Percentiles rank a stretch among this genome's conserved stretches.
Evolutionary conservation across 2,113 vertebrate species (phyloP).

Genomic region (Shinisaurus crocodilurus): DNA sequence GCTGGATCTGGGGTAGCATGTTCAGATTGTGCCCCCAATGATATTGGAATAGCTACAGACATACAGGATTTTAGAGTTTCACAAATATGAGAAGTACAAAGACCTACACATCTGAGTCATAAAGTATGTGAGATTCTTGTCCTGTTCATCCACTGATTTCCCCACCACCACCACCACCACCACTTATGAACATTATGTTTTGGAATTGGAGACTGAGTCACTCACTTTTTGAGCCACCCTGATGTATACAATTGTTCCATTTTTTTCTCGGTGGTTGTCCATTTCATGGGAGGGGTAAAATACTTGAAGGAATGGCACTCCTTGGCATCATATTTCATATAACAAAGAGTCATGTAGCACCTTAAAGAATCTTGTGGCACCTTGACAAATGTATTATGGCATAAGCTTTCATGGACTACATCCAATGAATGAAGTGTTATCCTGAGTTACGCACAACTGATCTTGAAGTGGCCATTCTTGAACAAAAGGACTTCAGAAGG

Average conservation of each 20-base stretch:
- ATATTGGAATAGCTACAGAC: slow-evolving; percentile 10
- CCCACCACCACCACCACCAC: background rate
- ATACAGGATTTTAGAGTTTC: slow-evolving; percentile 24
- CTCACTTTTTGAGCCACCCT: fast-evolving
- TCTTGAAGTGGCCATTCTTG: background rate
- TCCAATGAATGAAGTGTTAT: background rate
- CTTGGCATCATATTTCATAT: background rate
- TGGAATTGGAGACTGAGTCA: slow-evolving; percentile 44
- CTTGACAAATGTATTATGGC: background rate
- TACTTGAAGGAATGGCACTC: background rate
- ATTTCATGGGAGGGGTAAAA: fast-evolving
- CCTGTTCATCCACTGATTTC: slow-evolving; percentile 27
- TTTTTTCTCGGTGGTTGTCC: background rate
- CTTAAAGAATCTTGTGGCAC: background rate
- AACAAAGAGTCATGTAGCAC: background rate
- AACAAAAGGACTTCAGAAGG: background rate
- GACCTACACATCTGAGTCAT: background rate
- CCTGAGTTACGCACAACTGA: background rate
- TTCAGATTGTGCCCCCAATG: background rate
- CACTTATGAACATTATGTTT: slow-evolving; percentile 22
- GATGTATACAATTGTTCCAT: fast-evolving
- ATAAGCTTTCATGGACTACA: background rate
- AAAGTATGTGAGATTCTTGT: background rate
- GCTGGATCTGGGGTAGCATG: background rate
- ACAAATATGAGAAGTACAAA: background rate